Conservation (phyloP, 2,797 vertebrate genomes). For the Lepus townsendii region DNA sequence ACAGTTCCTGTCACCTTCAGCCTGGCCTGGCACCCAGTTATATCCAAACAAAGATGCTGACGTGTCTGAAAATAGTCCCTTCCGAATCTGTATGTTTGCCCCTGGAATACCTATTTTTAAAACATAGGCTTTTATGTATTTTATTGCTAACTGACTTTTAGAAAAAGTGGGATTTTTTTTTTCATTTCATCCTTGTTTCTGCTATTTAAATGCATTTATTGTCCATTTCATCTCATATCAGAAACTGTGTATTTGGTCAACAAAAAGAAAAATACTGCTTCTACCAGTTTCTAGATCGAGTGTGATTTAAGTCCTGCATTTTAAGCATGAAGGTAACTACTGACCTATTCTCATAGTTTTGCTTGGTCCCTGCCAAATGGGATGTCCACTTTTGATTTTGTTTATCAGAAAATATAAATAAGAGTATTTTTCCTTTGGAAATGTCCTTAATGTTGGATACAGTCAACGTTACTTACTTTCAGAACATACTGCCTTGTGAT, state of each 20-base stretch:
- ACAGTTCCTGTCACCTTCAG: neutral
- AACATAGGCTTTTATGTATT: neutral
- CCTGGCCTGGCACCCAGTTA: neutral
- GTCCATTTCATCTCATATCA: neutral
- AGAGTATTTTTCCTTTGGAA: conserved; percentile 1
- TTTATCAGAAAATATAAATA: neutral
- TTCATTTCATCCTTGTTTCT: neutral
- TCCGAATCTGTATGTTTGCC: neutral
- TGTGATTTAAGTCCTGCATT: neutral
- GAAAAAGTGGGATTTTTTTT: neutral
- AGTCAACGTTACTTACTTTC: neutral
- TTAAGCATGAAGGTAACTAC: conserved; percentile 30
- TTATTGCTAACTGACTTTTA: conserved; percentile 23
- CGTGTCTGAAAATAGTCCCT: neutral
- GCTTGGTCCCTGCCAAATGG: neutral
- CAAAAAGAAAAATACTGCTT: conserved; percentile 26
- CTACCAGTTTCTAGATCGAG: neutral
- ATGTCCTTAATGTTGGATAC: neutral
- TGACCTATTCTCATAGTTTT: neutral
- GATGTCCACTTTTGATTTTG: conserved; percentile 10
- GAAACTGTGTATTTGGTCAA: conserved; percentile 58
- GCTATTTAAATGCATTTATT: conserved; percentile 24
- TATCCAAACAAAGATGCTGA: neutral
- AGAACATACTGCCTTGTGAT: conserved; percentile 31
- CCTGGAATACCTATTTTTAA: neutral